phyloP scores from a whole-genome alignment of 92 coral and sea anemone species.

The Diadumene lineata region DNA sequence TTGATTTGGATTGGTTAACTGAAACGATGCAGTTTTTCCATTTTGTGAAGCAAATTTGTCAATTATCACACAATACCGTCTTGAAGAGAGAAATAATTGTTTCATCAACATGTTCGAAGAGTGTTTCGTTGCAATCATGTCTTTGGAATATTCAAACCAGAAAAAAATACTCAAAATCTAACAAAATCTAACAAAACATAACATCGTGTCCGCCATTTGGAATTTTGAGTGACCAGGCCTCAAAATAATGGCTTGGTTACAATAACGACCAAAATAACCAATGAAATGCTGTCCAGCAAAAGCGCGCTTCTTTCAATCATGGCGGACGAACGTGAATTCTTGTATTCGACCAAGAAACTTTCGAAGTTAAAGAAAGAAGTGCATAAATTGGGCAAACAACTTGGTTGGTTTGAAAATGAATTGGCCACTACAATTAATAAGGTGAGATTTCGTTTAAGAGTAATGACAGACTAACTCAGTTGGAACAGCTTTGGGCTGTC shows the following conservation, averaged over 20 bases:
- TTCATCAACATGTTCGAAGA: neutral
- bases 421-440: slow-evolving; percentile 18
- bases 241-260: neutral
- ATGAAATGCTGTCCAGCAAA: neutral
- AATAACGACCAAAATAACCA: neutral
- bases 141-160: neutral
- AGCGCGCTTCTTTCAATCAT: slow-evolving; percentile 3
- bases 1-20: neutral
- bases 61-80: neutral
- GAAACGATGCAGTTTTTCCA: neutral
- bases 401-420: slow-evolving; percentile 49
- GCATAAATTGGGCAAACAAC: slow-evolving; percentile 24
- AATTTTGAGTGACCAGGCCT: slow-evolving; percentile 1
- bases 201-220: slow-evolving; percentile 12
- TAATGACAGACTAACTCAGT: no score
- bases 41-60: neutral
- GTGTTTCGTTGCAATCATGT: neutral
- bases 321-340: neutral
- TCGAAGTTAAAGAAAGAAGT: neutral
- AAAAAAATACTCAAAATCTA: neutral
- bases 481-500: no score
- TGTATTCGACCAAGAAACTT: neutral
- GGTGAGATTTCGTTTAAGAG: slow-evolving; percentile 14
- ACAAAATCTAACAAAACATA: neutral
- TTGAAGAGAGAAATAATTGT: neutral